phyloP scores from a whole-genome alignment of 2,888 invertebrate genomes.

The Acrocyrtus sp. region DNA sequence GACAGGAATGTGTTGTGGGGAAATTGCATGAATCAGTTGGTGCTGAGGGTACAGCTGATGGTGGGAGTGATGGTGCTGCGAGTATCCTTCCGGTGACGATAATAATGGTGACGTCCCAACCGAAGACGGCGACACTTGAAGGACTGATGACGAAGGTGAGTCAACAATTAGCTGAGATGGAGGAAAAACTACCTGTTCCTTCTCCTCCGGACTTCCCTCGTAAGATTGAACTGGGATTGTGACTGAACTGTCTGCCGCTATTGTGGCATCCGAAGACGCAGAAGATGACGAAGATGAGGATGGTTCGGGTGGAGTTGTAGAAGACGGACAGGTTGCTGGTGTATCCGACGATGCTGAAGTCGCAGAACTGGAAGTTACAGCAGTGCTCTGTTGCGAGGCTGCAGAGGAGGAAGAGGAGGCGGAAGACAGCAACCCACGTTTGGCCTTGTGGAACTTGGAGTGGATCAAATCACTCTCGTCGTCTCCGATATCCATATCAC shows the following conservation, averaged over 20 bases:
- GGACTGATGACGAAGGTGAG: not conserved
- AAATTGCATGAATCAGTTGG: slow-evolving; percentile 21
- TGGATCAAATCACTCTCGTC: slow-evolving; percentile 62
- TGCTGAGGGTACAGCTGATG: slow-evolving; percentile 8
- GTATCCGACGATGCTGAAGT: not conserved
- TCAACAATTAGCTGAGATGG: not conserved
- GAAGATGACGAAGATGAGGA: slow-evolving; percentile 30
- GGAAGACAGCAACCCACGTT: slow-evolving; percentile 54
- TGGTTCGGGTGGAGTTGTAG: slow-evolving; percentile 18
- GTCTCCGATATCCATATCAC: slow-evolving; percentile 62
- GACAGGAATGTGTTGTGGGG: slow-evolving; percentile 42
- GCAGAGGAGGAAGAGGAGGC: slow-evolving; percentile 16
- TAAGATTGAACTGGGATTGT: too few species aligned
- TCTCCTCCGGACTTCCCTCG: too few species aligned
- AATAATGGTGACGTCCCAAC: not conserved
- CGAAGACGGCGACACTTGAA: not conserved
- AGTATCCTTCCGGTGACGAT: not conserved
- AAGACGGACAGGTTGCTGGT: slow-evolving; percentile 4
- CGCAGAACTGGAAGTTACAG: too few species aligned
- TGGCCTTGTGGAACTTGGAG: slow-evolving; percentile 63
- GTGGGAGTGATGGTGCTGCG: slow-evolving; percentile 33
- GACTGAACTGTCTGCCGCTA: slow-evolving; percentile 22
- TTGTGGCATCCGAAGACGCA: slow-evolving; percentile 25
- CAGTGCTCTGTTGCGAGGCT: not conserved
- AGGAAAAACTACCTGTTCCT: too few species aligned